Percentiles rank a stretch among this genome's conserved stretches.
These are phyloP conservation scores for Spodoptera frugiperda DNA, from an alignment of 1,140 invertebrate genomes.

Conservation along the genomic window DNA sequence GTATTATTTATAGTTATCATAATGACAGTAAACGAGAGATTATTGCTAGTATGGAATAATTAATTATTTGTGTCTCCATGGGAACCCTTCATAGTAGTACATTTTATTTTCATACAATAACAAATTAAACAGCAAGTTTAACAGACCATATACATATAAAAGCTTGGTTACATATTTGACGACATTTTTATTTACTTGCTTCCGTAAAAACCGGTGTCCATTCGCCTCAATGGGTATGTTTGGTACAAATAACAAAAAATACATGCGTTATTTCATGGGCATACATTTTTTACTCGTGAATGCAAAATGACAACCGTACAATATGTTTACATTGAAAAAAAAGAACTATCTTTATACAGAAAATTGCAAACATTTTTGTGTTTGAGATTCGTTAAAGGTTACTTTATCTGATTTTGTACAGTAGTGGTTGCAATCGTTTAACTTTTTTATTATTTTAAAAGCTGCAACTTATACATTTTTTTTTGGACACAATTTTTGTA, in stretches of 20 bases:
- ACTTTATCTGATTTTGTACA: too few species aligned
- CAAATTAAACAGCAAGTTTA: background rate
- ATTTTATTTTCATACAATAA: background rate
- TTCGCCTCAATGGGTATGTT: background rate
- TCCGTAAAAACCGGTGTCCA: background rate
- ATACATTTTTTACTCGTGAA: background rate
- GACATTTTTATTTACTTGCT: background rate
- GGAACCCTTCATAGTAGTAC: too few species aligned
- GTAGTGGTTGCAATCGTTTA: too few species aligned
- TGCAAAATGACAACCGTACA: background rate
- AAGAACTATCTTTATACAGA: background rate
- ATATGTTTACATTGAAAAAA: background rate
- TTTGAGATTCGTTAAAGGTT: background rate
- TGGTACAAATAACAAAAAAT: background rate
- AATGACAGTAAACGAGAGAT: too few species aligned
- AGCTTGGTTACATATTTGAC: conserved; percentile 17
- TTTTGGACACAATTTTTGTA: too few species aligned
- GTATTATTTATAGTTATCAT: too few species aligned
- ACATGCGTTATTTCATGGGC: background rate
- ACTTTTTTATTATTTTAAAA: too few species aligned
- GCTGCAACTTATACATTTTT: too few species aligned
- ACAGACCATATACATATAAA: background rate
- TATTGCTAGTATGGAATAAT: too few species aligned
- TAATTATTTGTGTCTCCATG: too few species aligned
- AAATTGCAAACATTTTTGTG: background rate